Base-by-base conservation (phyloP, 1,140 invertebrate species). In the Drosophila trapezifrons region DNA sequence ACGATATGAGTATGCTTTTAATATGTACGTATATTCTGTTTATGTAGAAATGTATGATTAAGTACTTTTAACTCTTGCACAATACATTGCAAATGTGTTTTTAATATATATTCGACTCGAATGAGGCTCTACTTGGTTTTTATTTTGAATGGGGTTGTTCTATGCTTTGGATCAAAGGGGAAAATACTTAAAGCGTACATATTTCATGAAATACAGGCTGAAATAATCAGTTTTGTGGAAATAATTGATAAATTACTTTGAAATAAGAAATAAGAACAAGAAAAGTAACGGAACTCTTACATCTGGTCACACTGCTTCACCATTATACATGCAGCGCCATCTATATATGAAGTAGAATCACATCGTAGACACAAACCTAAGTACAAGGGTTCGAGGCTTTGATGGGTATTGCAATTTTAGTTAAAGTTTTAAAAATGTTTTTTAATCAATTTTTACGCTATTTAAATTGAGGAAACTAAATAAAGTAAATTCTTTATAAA, bases 11-110 rank as follows among this genome's bases (percentile, higher is more conserved):
- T 78, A 76, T 86, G 78, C 70, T 82, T 84, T 87, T 76, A 65
- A 78, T 82, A 82, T 82, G 76, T 82, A 80, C 73, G 67, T 76
- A 65, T 87, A 76, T 87, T 86, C 71, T 82, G 76, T 83, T 79
- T 87, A 87, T 79, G 71, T 87, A 83, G 71, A 83, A 79, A 65
- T 83, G 64, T 87, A 86, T 87, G 55, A 67, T 79, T 87, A 86
- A 87, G 83, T 86, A 86, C 58, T 83, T 87, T 87, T 83, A 86
- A 83, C 83, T 87, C 76, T 86, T 87, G 83, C 83, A 86, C 83
- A 86, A 87, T 87, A 72, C 78, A 86, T 54, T 77, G 71, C 63
- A 86, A 79, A 70, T 79, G 83, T 86, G 79, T 86, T 87, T 85
- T 86, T 79, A 87, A 70, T 78, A 84, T 81, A 79, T 77, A 84